Conservation (phyloP, 2,888 invertebrate genomes). For the Prosopocoilus inquinatus region DNA sequence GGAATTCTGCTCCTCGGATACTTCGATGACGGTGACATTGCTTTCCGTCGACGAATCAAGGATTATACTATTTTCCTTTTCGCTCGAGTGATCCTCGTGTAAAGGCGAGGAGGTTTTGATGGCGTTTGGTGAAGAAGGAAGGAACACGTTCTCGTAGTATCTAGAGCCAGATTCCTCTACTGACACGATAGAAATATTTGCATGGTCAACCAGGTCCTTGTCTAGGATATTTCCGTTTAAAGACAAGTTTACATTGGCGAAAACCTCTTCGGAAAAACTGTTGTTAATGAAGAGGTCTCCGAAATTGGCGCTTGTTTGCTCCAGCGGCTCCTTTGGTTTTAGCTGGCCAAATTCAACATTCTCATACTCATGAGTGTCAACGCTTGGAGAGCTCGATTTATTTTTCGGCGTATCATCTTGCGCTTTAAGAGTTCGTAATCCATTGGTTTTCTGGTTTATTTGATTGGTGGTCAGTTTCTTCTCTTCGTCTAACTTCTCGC, state of each 20-base stretch:
- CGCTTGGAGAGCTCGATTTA: constrained; percentile 16
- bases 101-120: not conserved
- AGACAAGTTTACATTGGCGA: constrained; percentile 6
- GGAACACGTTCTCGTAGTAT: not conserved
- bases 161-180: not conserved
- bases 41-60: constrained; percentile 49
- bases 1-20: constrained; percentile 13
- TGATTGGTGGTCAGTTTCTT: constrained; percentile 12
- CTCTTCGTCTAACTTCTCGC: constrained; percentile 3
- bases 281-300: not conserved
- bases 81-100: not conserved
- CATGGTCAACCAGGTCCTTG: too few species aligned
- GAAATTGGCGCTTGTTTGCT: not conserved
- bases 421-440: constrained; percentile 8
- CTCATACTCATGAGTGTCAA: constrained; percentile 29
- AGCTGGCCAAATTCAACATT: constrained; percentile 28
- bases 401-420: not conserved
- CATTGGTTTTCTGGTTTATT: constrained; percentile 1
- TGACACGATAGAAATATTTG: not conserved
- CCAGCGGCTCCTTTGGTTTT: not conserved
- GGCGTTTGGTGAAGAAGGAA: not conserved
- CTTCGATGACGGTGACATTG: constrained; percentile 53
- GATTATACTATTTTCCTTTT: constrained; percentile 3
- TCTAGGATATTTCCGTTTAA: not conserved
- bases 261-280: constrained; percentile 15